A percentile compares a stretch with the other conserved stretches of the same genome.
These are phyloP conservation scores for Varanus komodoensis DNA, from an alignment of 2,113 vertebrate genomes.

Conservation along the genomic window DNA sequence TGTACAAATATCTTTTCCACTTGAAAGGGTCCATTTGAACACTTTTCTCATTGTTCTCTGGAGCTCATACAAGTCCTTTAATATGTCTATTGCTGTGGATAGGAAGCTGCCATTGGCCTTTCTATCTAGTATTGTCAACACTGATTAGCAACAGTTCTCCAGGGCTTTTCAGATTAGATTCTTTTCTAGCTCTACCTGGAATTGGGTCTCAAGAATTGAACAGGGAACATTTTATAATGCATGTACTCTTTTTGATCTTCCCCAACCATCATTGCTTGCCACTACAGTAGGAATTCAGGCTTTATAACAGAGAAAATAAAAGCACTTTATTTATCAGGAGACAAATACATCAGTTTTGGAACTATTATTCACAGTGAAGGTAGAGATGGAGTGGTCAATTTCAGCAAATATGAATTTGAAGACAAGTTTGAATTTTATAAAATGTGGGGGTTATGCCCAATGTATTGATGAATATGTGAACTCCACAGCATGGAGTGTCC, in stretches of 20 bases:
- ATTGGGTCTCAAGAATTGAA: not conserved
- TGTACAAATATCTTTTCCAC: slow-evolving; percentile 14
- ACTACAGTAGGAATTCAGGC: not conserved
- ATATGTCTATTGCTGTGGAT: not conserved
- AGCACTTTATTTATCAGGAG: not conserved
- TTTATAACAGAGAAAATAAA: no score
- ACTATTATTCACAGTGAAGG: not conserved
- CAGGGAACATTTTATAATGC: not conserved
- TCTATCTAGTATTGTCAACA: not conserved
- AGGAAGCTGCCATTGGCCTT: not conserved
- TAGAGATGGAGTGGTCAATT: not conserved
- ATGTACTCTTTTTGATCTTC: not conserved
- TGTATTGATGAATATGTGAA: not conserved
- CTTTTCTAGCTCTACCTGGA: not conserved
- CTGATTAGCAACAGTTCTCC: not conserved
- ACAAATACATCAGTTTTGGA: not conserved
- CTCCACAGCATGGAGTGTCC: not conserved
- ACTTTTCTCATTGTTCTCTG: not conserved
- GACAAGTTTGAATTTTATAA: not conserved
- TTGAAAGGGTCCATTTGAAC: slow-evolving; percentile 36
- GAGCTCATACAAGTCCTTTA: not conserved
- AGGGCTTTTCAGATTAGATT: not conserved
- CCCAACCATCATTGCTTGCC: not conserved
- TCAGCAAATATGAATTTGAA: not conserved
- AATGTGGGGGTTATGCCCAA: not conserved